Conservation (phyloP, 2,113 vertebrate species). For the Heterochromis multidens region DNA sequence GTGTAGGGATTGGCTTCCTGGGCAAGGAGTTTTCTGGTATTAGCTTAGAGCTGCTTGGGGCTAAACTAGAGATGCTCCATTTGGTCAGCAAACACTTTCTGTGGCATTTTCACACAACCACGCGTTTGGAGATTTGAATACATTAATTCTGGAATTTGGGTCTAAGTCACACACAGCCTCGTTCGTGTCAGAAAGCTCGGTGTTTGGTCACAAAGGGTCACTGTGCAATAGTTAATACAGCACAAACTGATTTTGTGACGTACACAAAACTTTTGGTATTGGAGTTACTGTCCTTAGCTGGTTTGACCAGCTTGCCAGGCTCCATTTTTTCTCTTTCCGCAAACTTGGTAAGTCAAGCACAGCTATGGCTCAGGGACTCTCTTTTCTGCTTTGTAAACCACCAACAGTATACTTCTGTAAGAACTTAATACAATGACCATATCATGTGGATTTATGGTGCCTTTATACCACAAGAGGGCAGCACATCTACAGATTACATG, state of each 20-base stretch:
- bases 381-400: not conserved
- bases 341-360: not conserved
- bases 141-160: not conserved
- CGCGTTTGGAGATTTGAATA: not conserved
- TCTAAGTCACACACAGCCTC: not conserved
- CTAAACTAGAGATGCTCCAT: not conserved
- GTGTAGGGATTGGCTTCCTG: constrained; percentile 6
- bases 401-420: not conserved
- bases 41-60: not conserved
- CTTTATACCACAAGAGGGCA: constrained; percentile 48
- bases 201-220: not conserved
- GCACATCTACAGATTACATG: not conserved
- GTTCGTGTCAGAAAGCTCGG: not conserved
- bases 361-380: not conserved
- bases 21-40: not conserved
- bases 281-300: too few relatives aligned
- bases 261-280: too few relatives aligned
- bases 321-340: not conserved
- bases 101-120: not conserved
- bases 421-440: not conserved
- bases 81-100: not conserved
- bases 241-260: not conserved
- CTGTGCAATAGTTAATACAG: not conserved
- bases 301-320: not conserved
- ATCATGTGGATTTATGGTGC: not conserved